Evolutionary conservation across 2,888 invertebrate genomes (phyloP).

Genomic region (Mesorhabditis belari): DNA sequence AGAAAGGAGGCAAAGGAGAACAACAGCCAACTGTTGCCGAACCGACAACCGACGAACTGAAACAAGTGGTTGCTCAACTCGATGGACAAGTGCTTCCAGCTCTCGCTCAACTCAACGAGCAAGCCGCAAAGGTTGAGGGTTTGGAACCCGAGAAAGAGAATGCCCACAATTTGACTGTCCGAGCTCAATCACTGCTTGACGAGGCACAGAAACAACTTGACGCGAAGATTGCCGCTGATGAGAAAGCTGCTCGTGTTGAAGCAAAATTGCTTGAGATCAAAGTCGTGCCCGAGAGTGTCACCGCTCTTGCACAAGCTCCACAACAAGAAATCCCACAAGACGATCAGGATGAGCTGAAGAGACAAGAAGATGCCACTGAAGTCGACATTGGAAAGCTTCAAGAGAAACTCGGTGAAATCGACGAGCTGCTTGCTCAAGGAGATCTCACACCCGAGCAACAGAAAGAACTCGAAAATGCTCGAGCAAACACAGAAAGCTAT

Average conservation of each 20-base stretch:
- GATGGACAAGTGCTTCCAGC: neutral
- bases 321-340: neutral
- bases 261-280: neutral
- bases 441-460: neutral
- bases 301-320: neutral
- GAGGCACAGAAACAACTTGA: conserved; percentile 4
- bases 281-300: neutral
- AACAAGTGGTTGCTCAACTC: neutral
- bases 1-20: neutral
- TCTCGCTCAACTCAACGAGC: neutral
- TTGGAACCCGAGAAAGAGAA: neutral
- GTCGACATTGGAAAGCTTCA: neutral
- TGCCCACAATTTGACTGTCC: neutral
- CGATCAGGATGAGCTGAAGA: neutral
- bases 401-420: neutral
- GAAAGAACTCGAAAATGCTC: neutral
- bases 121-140: neutral
- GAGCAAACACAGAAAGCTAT: neutral
- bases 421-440: neutral
- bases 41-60: neutral
- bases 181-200: neutral
- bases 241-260: neutral
- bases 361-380: neutral
- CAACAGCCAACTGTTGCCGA: too few relatives aligned
- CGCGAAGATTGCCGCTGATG: neutral